Evolutionary conservation across 2,113 vertebrate genomes (phyloP).

Genomic region (Azemiops feae): DNA sequence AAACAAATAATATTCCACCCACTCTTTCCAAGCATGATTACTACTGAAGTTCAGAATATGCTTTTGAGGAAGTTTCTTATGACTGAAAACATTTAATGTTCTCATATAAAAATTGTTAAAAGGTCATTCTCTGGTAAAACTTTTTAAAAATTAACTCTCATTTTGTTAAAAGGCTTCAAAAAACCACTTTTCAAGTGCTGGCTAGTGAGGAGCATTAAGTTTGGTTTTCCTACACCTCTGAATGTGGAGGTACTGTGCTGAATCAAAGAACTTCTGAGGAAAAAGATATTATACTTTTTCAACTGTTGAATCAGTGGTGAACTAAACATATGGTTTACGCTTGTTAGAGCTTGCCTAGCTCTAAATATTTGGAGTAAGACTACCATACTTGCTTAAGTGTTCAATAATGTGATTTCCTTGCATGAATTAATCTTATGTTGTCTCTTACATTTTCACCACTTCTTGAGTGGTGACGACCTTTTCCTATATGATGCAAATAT

Average conservation of each 20-base stretch:
- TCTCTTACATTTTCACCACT: background rate
- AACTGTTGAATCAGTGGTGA: background rate
- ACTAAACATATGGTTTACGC: background rate
- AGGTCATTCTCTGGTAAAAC: background rate
- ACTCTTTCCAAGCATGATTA: background rate
- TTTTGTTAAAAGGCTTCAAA: background rate
- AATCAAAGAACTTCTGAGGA: background rate
- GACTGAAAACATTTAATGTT: background rate
- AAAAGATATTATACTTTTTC: background rate
- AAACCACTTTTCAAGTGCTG: background rate
- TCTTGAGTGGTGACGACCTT: background rate
- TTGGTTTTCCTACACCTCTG: background rate
- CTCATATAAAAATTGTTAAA: background rate
- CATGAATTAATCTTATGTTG: background rate
- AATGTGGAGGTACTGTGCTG: background rate
- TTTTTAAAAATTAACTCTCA: background rate
- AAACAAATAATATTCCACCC: background rate
- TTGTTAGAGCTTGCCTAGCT: background rate
- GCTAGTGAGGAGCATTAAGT: background rate
- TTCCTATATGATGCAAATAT: background rate
- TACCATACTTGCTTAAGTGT: background rate
- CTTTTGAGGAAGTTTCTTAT: background rate
- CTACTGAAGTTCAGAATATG: background rate
- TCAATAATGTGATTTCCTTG: background rate
- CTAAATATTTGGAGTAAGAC: background rate